Evolutionary conservation across 1,140 invertebrate species (phyloP).

Genomic region (fruit fly (Drosophila melanogaster)): DNA sequence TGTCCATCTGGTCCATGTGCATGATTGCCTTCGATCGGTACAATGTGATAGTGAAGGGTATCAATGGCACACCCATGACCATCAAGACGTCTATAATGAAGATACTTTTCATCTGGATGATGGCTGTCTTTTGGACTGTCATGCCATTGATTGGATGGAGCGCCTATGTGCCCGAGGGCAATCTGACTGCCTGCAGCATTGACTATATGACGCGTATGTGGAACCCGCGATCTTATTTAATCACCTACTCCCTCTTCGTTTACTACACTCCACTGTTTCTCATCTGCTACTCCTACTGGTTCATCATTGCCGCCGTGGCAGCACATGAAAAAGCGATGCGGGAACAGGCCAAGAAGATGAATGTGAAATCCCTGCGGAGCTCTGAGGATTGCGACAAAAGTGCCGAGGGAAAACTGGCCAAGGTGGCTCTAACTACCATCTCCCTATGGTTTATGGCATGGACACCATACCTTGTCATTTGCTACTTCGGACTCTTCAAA

Average conservation of each 20-base stretch:
- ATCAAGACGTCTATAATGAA: constrained; percentile 88
- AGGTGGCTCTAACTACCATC: constrained; percentile 93
- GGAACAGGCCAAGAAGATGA: constrained; percentile 94
- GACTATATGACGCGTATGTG: constrained; percentile 90
- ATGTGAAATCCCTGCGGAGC: constrained; percentile 90
- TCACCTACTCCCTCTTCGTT: constrained; percentile 89
- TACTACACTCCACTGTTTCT: constrained; percentile 89
- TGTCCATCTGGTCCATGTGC: constrained; percentile 94
- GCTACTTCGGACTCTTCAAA: constrained; percentile 90
- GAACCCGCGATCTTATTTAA: constrained; percentile 88
- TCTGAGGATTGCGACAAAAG: constrained; percentile 88
- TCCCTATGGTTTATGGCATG: constrained; percentile 93
- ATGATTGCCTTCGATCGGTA: constrained; percentile 94
- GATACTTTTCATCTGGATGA: constrained; percentile 89
- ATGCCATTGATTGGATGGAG: constrained; percentile 89
- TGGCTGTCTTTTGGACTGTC: constrained; percentile 88
- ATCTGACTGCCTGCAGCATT: constrained; percentile 93
- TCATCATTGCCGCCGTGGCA: constrained; percentile 91
- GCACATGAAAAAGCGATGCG: constrained; percentile 92
- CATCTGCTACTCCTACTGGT: constrained; percentile 92
- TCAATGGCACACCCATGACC: constrained; percentile 88
- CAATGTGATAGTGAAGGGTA: constrained; percentile 93
- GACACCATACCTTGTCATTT: constrained; percentile 94
- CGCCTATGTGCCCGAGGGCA: constrained; percentile 93
- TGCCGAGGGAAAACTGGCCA: constrained; percentile 91